Evolutionary conservation across 1,140 invertebrate species (phyloP).

Genomic region (Pseudomyrmex flavicornis): DNA sequence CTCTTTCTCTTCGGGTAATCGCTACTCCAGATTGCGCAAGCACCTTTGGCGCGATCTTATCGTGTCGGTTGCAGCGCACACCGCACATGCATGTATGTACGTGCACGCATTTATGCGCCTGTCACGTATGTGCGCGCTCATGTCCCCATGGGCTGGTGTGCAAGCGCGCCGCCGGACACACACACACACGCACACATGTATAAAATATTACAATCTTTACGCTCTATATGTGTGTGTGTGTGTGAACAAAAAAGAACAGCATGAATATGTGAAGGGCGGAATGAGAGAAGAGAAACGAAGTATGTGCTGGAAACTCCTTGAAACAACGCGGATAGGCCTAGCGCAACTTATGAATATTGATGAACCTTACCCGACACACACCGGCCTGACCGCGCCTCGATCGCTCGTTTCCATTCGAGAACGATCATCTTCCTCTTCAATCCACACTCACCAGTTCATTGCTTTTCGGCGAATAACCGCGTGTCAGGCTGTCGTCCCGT

Average conservation of each 20-base stretch:
- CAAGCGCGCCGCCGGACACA: constrained; percentile 1
- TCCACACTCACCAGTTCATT: too few relatives aligned
- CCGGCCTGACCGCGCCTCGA: constrained; percentile 64
- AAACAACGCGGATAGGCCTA: constrained; percentile 78
- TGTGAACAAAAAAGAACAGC: constrained; percentile 3
- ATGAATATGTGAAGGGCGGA: constrained; percentile 15
- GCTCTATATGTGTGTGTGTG: constrained; percentile 24
- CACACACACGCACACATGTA: background rate
- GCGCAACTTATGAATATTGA: constrained; percentile 84
- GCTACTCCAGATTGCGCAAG: constrained; percentile 73
- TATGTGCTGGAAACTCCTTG: constrained; percentile 76
- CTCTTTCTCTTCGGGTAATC: constrained; percentile 57
- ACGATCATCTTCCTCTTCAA: background rate
- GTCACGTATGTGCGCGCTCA: constrained; percentile 7
- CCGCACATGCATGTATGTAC: constrained; percentile 18
- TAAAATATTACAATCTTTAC: constrained; percentile 29
- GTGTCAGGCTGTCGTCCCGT: too few relatives aligned
- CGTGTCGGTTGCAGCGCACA: constrained; percentile 51
- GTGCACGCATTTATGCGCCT: constrained; percentile 18
- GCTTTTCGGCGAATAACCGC: background rate
- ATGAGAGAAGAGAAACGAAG: constrained; percentile 27
- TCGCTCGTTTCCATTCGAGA: constrained; percentile 53
- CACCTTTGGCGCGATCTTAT: constrained; percentile 71
- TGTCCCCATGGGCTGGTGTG: background rate
- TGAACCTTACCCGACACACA: constrained; percentile 79